Base-by-base conservation (phyloP, 2,888 invertebrate species). In the Leucophora obtusa region DNA sequence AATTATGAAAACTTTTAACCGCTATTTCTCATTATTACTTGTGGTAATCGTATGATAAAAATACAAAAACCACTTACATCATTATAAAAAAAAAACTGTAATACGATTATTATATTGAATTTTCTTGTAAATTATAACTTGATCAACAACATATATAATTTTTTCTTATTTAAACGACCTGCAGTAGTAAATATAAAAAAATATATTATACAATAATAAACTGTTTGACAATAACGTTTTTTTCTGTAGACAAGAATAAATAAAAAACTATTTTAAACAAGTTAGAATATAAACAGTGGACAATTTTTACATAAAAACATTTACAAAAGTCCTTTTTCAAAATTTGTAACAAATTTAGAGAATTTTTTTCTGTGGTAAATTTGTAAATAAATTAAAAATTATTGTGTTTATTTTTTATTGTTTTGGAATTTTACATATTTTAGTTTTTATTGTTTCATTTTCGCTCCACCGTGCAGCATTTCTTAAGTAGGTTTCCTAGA, bases 121-220 rank as follows among this genome's bases (percentile, higher is more conserved):
- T 76, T 69, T 65, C 38, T 63, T n/a, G n/a, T n/a, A 43, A 50
- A 76, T 58, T 43, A n/a, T 53, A 70, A 76, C 70, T 63, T 63
- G 76, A 70, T 76, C 51, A 70, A 63, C 62, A 70, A 50, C 62
- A 70, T 14, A 10, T 6, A n/a, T n/a, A n/a, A n/a, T 21, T 51
- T 17, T 50, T 51, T 53, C 38, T 60, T 8, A 9, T 58, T 50
- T 28, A 54, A 21, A 47, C 21, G 24, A 28, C 2, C 21, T 24
- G 24, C 1, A 10, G 3, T 21, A 11, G 53, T 10, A 9, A 51
- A 51, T n/a, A 15, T 18, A 21, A 11, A 11, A 28, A 7, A 54
- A 18, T 7, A 8, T 8, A 21, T 14, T 53, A 10, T 18, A n/a
- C n/a, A n/a, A n/a, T 66, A 59, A 60, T 53, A 53, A 74, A 53